phyloP scores from a whole-genome alignment of 2,113 vertebrate genomes.

The Drymodes brunneopygia region DNA sequence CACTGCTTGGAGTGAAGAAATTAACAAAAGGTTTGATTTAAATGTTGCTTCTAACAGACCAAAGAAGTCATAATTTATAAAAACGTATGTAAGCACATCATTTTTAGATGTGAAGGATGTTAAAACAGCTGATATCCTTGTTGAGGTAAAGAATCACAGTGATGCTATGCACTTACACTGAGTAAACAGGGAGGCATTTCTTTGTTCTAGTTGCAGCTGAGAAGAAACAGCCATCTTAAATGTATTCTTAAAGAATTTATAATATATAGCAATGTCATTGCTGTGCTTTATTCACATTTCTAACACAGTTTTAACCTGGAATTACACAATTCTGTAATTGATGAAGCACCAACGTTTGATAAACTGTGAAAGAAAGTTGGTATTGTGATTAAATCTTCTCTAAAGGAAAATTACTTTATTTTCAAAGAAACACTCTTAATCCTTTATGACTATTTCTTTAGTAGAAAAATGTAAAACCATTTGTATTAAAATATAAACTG shows the following conservation, averaged over 20 bases:
- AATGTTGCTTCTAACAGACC: background rate
- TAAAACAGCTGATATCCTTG: background rate
- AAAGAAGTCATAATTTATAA: background rate
- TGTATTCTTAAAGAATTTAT: background rate
- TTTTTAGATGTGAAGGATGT: background rate
- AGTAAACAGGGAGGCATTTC: background rate
- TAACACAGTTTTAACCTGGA: background rate
- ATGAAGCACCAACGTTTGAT: background rate
- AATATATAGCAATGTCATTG: background rate
- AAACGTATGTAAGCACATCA: accelerated
- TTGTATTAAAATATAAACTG: background rate
- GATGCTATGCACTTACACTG: background rate
- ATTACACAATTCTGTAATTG: background rate
- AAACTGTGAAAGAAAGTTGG: background rate
- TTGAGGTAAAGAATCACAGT: background rate
- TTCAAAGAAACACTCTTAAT: background rate
- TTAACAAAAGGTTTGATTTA: background rate
- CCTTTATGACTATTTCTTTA: background rate
- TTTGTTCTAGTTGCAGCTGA: background rate
- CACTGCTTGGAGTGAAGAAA: background rate
- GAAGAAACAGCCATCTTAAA: background rate
- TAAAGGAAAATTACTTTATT: background rate
- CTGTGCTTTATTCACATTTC: background rate
- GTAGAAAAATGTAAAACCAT: background rate
- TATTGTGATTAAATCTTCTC: background rate